Base-by-base conservation (phyloP, 2,888 invertebrate species). In the Agrypnus murinus region DNA sequence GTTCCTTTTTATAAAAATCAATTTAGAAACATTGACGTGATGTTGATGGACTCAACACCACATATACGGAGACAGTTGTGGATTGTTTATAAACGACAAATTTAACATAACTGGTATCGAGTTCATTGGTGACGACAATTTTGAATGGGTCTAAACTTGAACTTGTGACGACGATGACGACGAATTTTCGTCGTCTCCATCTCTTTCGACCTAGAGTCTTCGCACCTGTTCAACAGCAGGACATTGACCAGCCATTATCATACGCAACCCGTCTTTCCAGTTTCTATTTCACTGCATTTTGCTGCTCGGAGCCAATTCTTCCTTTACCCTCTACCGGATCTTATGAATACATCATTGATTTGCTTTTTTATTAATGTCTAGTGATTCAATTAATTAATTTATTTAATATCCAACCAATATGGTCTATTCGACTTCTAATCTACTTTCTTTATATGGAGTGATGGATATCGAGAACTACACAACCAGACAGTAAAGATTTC, bases 201-300 rank as follows among this genome's bases (percentile, higher is more conserved):
- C 57, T 65, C 43, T 45, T 68, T 58, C 80, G 82, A 81, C 82
- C 81, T 79, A 81, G 78, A 81, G 81, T 80, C 81, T 83, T 82
- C 81, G 83, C 84, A 83, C 83, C 84, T 83, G 82, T 84, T 81
- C 81, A 80, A 77, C 77, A 78, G 79, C 78, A 79, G 83, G 83
- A 81, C 83, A 81, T 81, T 83, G 84, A 84, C 83, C 83, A 83
- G 82, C 76, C 73, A 84, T 83, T 84, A 84, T 84, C 83, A 84
- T 83, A 82, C 81, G 82, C 82, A 83, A 85, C 85, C 79, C 82
- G 84, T 84, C 82, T 82, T 84, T 83, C 85, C 84, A 84, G 84
- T 85, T 84, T 84, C 82, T 82, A 82, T 81, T 82, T 81, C 81
- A 81, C 79, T 80, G 78, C 77, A 73, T 77, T 75, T 71, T 73